Evolutionary conservation across 2,113 vertebrate species (phyloP).

Genomic region (Chitala chitala): DNA sequence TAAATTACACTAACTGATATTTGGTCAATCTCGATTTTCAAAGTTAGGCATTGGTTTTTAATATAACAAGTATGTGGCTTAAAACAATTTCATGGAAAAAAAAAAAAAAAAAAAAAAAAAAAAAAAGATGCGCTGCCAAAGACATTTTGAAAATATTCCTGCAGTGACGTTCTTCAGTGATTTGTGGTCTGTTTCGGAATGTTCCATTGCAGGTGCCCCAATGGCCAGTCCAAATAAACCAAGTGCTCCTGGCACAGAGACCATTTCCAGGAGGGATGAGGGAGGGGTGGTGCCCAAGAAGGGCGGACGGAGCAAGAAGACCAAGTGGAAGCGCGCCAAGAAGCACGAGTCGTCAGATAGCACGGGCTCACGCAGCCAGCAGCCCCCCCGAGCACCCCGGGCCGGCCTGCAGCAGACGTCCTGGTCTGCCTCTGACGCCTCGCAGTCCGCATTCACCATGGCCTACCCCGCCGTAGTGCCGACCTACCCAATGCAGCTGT

Average conservation of each 20-base stretch:
- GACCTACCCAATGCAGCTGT: conserved; percentile 55
- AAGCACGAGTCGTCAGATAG: conserved; percentile 79
- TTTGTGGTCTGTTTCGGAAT: not conserved
- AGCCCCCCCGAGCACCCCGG: conserved; percentile 61
- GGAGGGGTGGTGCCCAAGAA: conserved; percentile 38
- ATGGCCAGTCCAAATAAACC: conserved; percentile 6
- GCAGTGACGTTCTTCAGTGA: too few relatives aligned
- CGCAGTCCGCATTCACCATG: conserved; percentile 65
- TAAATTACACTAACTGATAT: too few relatives aligned
- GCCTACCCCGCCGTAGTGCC: conserved; percentile 72
- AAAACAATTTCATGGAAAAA: too few relatives aligned
- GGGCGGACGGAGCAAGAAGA: conserved; percentile 63
- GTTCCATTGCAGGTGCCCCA: not conserved
- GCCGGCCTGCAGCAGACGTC: conserved; percentile 75
- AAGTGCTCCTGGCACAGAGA: not conserved
- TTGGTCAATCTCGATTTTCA: too few relatives aligned
- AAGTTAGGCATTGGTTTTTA: too few relatives aligned
- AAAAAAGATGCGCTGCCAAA: too few relatives aligned
- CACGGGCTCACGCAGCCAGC: conserved; percentile 66
- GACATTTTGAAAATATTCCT: too few relatives aligned
- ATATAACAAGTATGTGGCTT: too few relatives aligned
- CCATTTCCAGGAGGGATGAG: conserved; percentile 44
- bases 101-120: too few relatives aligned
- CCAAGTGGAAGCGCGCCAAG: conserved; percentile 69
- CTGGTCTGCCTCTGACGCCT: conserved; percentile 79